phyloP scores from a whole-genome alignment of 2,888 invertebrate species.

The Prostheceraeus crozeri region DNA sequence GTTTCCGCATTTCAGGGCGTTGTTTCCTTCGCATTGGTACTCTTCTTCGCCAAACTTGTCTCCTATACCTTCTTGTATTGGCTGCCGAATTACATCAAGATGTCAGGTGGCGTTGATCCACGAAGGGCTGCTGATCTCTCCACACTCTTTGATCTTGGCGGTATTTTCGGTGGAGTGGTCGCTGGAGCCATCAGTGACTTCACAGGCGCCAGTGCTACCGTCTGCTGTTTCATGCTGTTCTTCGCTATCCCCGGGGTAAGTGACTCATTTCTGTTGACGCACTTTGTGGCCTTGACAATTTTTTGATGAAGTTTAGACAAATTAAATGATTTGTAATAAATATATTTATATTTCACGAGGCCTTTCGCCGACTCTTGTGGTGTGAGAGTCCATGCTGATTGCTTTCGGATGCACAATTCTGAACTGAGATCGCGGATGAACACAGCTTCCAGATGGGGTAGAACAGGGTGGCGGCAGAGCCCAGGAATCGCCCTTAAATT shows the following conservation, averaged over 20 bases:
- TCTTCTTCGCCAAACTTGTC: conserved; percentile 91
- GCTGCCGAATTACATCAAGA: conserved; percentile 75
- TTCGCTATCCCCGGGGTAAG: conserved; percentile 74
- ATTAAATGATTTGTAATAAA: too few relatives aligned
- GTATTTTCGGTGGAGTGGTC: conserved; percentile 76
- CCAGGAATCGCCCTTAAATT: too few relatives aligned
- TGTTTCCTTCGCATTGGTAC: conserved; percentile 77
- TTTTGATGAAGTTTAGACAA: too few relatives aligned
- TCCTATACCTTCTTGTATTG: conserved; percentile 94
- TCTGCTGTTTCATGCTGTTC: conserved; percentile 73
- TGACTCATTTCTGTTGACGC: too few relatives aligned
- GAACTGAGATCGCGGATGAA: too few relatives aligned
- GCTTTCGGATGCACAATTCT: too few relatives aligned
- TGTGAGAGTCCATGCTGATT: too few relatives aligned
- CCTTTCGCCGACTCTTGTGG: too few relatives aligned
- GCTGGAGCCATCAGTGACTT: conserved; percentile 79
- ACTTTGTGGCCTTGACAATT: too few relatives aligned
- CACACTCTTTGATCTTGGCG: conserved; percentile 65
- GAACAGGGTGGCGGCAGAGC: too few relatives aligned
- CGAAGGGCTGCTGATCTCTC: conserved; percentile 56
- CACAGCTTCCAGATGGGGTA: too few relatives aligned
- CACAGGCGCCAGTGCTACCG: conserved; percentile 74
- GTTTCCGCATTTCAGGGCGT: conserved; percentile 72
- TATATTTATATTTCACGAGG: too few relatives aligned
- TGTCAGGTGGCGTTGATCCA: conserved; percentile 44